Percentiles rank a stretch among this genome's conserved stretches.
phyloP scores from a whole-genome alignment of 2,888 invertebrate genomes.

The Cosmia trapezina region DNA sequence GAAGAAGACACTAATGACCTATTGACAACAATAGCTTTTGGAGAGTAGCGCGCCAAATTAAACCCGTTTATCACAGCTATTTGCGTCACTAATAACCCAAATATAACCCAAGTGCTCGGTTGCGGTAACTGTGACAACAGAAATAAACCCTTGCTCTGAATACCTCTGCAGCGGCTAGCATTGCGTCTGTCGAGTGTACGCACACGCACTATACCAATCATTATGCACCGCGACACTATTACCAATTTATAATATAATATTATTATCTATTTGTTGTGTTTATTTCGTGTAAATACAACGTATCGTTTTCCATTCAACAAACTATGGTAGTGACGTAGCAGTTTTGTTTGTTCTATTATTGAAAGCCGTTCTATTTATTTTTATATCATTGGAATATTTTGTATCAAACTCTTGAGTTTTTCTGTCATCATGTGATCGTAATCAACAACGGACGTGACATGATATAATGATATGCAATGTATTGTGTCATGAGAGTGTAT shows the following conservation, averaged over 20 bases:
- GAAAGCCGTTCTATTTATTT: slow-evolving; percentile 26
- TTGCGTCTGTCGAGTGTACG: slow-evolving; percentile 76
- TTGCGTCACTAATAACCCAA: slow-evolving; percentile 88
- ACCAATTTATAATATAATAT: slow-evolving; percentile 4
- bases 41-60: slow-evolving; percentile 81
- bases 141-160: slow-evolving; percentile 88
- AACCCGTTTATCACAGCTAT: slow-evolving; percentile 84
- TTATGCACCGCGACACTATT: slow-evolving; percentile 13
- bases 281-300: slow-evolving; percentile 55
- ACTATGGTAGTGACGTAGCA: slow-evolving; percentile 30
- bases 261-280: slow-evolving; percentile 36
- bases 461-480: slow-evolving; percentile 71
- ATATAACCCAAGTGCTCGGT: slow-evolving; percentile 80
- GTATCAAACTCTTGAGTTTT: slow-evolving; percentile 51
- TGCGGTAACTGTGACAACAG: slow-evolving; percentile 85
- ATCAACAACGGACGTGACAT: slow-evolving; percentile 72
- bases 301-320: slow-evolving; percentile 44
- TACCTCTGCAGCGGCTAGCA: slow-evolving; percentile 77
- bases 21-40: slow-evolving; percentile 83
- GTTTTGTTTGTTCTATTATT: slow-evolving; percentile 15
- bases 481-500: slow-evolving; percentile 45
- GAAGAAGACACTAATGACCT: slow-evolving; percentile 70
- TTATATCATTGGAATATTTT: slow-evolving; percentile 9
- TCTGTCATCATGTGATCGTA: slow-evolving; percentile 66
- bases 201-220: slow-evolving; percentile 18